phyloP scores from a whole-genome alignment of 2,888 invertebrate species.

The Lasius platythorax region DNA sequence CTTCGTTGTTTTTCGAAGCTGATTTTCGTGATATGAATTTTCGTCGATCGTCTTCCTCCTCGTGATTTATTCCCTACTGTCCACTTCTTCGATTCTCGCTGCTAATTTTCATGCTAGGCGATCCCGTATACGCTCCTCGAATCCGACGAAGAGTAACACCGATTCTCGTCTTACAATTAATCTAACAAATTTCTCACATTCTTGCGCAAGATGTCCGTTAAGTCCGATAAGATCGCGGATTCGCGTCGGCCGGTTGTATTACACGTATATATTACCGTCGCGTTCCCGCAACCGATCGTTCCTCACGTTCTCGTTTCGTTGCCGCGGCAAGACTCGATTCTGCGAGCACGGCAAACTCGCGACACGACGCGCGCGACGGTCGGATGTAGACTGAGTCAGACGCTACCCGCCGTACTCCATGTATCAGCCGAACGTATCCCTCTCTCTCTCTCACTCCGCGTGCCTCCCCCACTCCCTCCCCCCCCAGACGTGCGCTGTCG shows the following conservation, averaged over 20 bases:
- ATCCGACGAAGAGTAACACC: background rate
- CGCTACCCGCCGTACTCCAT: slow-evolving; percentile 73
- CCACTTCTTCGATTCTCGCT: background rate
- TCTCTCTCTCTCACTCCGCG: slow-evolving; percentile 52
- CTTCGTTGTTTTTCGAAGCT: no score
- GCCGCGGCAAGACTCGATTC: slow-evolving; percentile 4
- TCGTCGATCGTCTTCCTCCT: background rate
- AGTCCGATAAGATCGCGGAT: slow-evolving; percentile 22
- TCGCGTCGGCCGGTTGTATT: background rate
- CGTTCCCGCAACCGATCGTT: slow-evolving; percentile 18
- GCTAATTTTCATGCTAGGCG: background rate
- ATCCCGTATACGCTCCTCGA: no score
- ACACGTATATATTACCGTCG: background rate
- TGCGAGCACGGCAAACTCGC: slow-evolving; percentile 60
- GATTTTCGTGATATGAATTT: background rate
- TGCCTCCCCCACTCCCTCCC: slow-evolving; percentile 57
- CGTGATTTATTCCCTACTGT: background rate
- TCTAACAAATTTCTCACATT: slow-evolving; percentile 9
- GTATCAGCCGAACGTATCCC: slow-evolving; percentile 68
- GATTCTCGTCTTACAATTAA: background rate
- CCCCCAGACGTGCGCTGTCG: slow-evolving; percentile 24
- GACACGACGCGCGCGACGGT: slow-evolving; percentile 79
- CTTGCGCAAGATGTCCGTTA: background rate
- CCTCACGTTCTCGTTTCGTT: slow-evolving; percentile 5
- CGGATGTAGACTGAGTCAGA: slow-evolving; percentile 81